phyloP scores from a whole-genome alignment of 2,113 vertebrate genomes.

The Meles meles region DNA sequence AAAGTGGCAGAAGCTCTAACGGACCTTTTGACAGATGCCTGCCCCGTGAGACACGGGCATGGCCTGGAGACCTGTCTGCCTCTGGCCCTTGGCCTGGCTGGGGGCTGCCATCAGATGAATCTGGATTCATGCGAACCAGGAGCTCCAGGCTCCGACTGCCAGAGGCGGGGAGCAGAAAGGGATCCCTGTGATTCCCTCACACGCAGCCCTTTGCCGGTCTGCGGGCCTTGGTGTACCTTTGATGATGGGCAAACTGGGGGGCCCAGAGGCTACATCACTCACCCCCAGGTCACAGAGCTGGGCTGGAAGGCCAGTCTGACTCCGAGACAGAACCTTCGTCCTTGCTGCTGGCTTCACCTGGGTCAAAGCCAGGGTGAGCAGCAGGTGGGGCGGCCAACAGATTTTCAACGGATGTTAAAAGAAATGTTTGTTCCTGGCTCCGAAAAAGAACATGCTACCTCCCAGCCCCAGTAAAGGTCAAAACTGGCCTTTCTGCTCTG shows the following conservation, averaged over 20 bases:
- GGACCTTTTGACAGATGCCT: neutral
- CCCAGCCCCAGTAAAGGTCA: neutral
- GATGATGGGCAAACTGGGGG: neutral
- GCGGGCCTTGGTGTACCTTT: neutral
- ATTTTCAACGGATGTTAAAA: neutral
- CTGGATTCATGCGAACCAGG: neutral
- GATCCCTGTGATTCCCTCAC: neutral
- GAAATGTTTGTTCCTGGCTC: neutral
- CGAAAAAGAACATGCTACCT: neutral
- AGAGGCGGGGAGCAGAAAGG: neutral
- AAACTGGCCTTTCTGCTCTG: neutral
- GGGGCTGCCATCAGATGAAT: neutral
- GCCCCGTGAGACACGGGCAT: rapidly evolving
- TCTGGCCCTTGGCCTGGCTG: neutral
- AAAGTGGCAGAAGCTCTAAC: neutral
- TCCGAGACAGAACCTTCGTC: neutral
- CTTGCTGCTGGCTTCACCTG: neutral
- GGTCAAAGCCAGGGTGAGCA: neutral
- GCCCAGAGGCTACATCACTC: neutral
- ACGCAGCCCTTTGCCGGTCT: neutral
- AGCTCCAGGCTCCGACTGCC: neutral
- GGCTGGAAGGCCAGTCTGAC: neutral
- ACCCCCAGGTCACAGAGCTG: neutral
- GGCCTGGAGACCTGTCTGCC: rapidly evolving
- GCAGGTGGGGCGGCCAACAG: neutral